Conservation (phyloP, 2,888 invertebrate species). For the Spodoptera picta region DNA sequence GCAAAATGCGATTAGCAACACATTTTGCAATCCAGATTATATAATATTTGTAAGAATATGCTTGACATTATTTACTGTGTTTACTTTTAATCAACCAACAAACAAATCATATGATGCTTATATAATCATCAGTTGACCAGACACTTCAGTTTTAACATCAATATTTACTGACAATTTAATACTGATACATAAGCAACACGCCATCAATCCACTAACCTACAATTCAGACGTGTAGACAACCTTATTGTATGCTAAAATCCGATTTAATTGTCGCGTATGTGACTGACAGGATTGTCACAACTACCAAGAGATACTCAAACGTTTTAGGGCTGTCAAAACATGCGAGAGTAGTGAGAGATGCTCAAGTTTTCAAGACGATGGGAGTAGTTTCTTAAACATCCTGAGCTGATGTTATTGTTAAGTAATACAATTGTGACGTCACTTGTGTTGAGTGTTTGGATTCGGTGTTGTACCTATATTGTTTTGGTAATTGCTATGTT, state of each 20-base stretch:
- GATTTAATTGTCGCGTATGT: slow-evolving; percentile 68
- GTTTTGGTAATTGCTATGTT: no score
- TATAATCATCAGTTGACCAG: slow-evolving; percentile 3
- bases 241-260: slow-evolving; percentile 78
- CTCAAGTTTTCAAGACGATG: neutral
- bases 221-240: slow-evolving; percentile 61
- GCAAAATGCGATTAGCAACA: no score
- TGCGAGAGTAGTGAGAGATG: slow-evolving; percentile 15
- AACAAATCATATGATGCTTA: neutral
- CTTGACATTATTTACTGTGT: no score
- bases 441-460: slow-evolving; percentile 2
- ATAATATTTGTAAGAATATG: no score
- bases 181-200: slow-evolving; percentile 41
- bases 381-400: no score
- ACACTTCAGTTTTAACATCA: slow-evolving; percentile 21
- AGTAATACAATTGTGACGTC: no score
- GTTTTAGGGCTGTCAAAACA: slow-evolving; percentile 39
- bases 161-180: slow-evolving; percentile 38
- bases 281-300: slow-evolving; percentile 46
- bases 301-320: slow-evolving; percentile 1
- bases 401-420: no score
- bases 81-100: slow-evolving; percentile 4
- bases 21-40: no score
- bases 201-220: slow-evolving; percentile 75
- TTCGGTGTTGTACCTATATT: slow-evolving; percentile 13